Evolutionary conservation across 1,140 invertebrate genomes (phyloP).

Genomic region (Nasonia vitripennis): DNA sequence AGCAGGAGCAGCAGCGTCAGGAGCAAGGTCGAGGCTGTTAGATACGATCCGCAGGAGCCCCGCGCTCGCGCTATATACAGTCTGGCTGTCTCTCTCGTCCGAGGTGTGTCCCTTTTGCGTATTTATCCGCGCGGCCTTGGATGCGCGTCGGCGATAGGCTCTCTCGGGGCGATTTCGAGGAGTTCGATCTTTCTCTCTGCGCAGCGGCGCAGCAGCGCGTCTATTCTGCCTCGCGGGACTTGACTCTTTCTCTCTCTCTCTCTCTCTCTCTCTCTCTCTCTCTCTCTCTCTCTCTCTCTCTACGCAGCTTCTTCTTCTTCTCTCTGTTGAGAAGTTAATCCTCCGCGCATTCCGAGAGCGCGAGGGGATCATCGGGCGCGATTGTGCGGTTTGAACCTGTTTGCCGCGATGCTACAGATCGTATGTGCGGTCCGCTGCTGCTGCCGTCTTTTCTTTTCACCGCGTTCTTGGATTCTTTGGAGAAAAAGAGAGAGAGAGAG

Average conservation of each 20-base stretch:
- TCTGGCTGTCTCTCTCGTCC: not conserved
- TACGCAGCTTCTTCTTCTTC: not conserved
- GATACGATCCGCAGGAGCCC: not conserved
- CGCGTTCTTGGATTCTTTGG: slow-evolving; percentile 9
- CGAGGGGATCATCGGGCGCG: slow-evolving; percentile 26
- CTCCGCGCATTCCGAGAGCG: slow-evolving; percentile 4
- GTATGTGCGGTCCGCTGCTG: slow-evolving; percentile 1
- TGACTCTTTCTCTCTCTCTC: too few relatives aligned
- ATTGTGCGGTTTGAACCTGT: slow-evolving; percentile 36
- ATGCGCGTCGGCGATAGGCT: not conserved
- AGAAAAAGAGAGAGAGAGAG: not conserved
- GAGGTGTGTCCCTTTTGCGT: slow-evolving; percentile 20
- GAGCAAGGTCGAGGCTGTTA: not conserved
- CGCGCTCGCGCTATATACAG: not conserved
- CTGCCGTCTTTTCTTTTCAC: slow-evolving; percentile 7
- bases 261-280: too few relatives aligned
- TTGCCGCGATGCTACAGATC: not conserved
- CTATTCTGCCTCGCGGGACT: slow-evolving; percentile 22
- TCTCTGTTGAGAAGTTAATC: slow-evolving; percentile 40
- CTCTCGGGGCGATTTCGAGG: slow-evolving; percentile 3
- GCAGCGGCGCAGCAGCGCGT: not conserved
- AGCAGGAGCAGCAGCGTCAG: not conserved
- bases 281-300: too few relatives aligned
- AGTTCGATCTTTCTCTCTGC: not conserved
- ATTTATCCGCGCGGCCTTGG: slow-evolving; percentile 19